Evolutionary conservation across 2,797 vertebrate species (phyloP), one percentile per base, ranked within the genome.

Genomic region (Mormyrus hasselquistii): DNA sequence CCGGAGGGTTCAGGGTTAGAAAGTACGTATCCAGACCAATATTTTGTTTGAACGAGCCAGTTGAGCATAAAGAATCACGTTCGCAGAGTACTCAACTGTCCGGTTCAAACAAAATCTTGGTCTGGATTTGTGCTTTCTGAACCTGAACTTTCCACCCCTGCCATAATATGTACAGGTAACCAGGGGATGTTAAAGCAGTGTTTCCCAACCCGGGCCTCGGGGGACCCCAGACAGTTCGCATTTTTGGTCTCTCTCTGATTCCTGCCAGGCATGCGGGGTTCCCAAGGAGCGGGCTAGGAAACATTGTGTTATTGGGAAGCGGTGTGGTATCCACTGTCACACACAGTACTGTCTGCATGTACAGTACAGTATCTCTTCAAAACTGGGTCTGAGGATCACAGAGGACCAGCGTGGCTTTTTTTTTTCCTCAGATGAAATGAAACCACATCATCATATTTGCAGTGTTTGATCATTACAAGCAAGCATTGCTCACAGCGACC

Each of bases 401-500:
- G 38, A 82, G 41, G 41, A 38, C 10, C 65, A 38, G 29, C 12
- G 12, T 73, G 65, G 25, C 10, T 69, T 34, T 69, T 44, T 25
- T 8, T 44, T n/a, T n/a, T 3, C 41, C 41, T 41, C 73, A 41
- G 38, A 44, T 79, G 73, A 79, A 79, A 79, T n/a, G 73, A 79
- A 41, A 44, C 41, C 73, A 19, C 76, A 82, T 82, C 76, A n/a
- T 82, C 76, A 82, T 82, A 82, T 44, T 44, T 47, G 73, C 76
- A 47, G 76, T 47, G 76, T 82, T 82, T 82, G 76, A 82, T 82
- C 76, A 44, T 82, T 82, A 82, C 76, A 82, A 47, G 76, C 76
- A 47, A 82, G 84, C 47, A 55, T 53, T 29, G 52, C 22, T 52
- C 12, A 53, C 84, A 38, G 47, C 19, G 4, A 52, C 49, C 49